A percentile compares a stretch with the other conserved stretches of the same genome.
Evolutionary conservation across 92 coral and sea anemone genomes (phyloP).

Genomic region (Isaurus tuberculatus): DNA sequence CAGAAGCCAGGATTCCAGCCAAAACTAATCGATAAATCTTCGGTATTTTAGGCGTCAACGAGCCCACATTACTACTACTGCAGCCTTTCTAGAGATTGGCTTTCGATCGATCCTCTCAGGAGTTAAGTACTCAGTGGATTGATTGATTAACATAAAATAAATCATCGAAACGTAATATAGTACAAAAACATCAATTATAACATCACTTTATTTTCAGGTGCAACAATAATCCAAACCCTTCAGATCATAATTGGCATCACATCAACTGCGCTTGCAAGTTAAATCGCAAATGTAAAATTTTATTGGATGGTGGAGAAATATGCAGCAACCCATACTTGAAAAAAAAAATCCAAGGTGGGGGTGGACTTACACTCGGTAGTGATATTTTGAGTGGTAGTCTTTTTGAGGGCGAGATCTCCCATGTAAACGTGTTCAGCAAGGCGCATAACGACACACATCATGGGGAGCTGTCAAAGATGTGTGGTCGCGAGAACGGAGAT

Average conservation of each 20-base stretch:
- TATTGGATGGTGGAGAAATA: background rate
- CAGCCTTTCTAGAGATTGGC: no score
- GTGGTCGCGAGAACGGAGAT: constrained; percentile 38
- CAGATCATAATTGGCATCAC: constrained; percentile 12
- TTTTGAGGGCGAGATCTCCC: constrained; percentile 25
- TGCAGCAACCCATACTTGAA: background rate
- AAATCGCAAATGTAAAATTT: background rate
- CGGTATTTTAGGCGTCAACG: no score
- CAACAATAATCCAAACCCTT: background rate
- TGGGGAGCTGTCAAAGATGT: background rate
- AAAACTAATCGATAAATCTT: no score
- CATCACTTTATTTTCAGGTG: background rate
- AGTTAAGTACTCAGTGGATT: no score
- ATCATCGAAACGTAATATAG: no score
- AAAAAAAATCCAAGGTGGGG: background rate
- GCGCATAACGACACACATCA: background rate
- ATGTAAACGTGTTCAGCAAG: constrained; percentile 18
- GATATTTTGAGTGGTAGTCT: background rate
- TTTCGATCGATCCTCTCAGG: no score
- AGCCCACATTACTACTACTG: no score
- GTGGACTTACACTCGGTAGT: constrained; percentile 15
- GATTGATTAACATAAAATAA: no score
- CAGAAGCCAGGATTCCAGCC: no score
- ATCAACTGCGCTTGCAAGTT: constrained; percentile 2
- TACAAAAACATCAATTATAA: no score